Conservation (phyloP, 2,888 invertebrate genomes). For the Ophion obscuratus region DNA sequence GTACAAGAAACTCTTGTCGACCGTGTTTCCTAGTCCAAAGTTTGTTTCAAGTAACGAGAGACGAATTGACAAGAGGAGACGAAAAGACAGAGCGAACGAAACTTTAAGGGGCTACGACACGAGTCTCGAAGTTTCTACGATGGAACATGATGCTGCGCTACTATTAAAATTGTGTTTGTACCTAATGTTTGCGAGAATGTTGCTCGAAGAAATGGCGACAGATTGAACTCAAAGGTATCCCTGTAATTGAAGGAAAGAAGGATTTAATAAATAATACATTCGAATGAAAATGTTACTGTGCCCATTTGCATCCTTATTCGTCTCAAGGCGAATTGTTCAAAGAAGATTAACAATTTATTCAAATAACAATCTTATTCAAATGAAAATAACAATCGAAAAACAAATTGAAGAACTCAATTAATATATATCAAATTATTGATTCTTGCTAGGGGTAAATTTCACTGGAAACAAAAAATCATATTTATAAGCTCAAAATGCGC, state of each 20-base stretch:
- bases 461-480: too few species aligned
- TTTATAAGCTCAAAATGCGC: too few species aligned
- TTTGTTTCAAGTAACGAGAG: constrained; percentile 30
- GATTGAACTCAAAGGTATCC: neutral
- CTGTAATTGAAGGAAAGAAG: neutral
- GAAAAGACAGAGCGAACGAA: constrained; percentile 12
- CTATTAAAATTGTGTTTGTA: constrained; percentile 15
- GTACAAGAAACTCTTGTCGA: constrained; percentile 33
- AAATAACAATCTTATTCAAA: too few species aligned
- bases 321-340: too few species aligned
- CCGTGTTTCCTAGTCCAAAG: constrained; percentile 33
- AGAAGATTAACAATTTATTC: too few species aligned
- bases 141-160: neutral
- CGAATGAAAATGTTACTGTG: too few species aligned
- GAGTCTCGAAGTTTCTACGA: constrained; percentile 10
- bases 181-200: neutral
- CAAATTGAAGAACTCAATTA: too few species aligned
- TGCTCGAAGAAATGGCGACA: neutral
- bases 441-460: too few species aligned
- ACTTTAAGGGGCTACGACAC: neutral
- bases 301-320: too few species aligned
- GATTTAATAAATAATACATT: neutral
- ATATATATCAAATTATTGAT: too few species aligned
- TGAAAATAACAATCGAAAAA: too few species aligned
- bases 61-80: constrained; percentile 16